A percentile compares a stretch with the other conserved stretches of the same genome.
These are phyloP conservation scores for Trissoscelio sp. DNA, from an alignment of 2,888 invertebrate species.

Conservation along the genomic window DNA sequence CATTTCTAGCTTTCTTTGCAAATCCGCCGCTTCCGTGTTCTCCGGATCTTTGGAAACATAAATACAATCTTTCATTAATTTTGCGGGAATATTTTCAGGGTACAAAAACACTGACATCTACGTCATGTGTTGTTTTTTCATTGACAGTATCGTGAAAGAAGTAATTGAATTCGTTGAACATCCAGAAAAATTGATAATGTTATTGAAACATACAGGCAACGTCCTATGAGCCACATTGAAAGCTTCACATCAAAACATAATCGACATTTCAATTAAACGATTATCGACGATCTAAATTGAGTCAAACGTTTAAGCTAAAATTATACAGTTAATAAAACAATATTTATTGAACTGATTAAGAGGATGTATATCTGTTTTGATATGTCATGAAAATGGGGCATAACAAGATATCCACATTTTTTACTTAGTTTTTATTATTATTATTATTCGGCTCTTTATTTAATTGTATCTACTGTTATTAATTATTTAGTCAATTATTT, in stretches of 20 bases:
- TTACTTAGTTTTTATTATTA: neutral
- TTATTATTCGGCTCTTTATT: no score
- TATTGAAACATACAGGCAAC: slow-evolving; percentile 56
- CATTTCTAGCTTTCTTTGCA: slow-evolving; percentile 95
- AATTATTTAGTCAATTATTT: no score
- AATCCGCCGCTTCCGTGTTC: slow-evolving; percentile 93
- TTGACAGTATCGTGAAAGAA: slow-evolving; percentile 22
- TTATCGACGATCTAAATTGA: slow-evolving; percentile 17
- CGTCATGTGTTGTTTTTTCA: slow-evolving; percentile 43
- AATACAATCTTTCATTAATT: slow-evolving; percentile 44
- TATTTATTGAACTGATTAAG: slow-evolving; percentile 1
- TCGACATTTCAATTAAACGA: slow-evolving; percentile 45
- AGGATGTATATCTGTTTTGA: neutral
- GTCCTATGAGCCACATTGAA: slow-evolving; percentile 59
- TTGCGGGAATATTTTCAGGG: neutral
- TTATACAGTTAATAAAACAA: neutral
- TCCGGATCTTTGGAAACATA: slow-evolving; percentile 89
- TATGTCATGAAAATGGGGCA: neutral
- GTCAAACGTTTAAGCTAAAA: neutral
- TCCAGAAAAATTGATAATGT: slow-evolving; percentile 27
- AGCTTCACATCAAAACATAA: slow-evolving; percentile 60
- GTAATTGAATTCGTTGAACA: slow-evolving; percentile 40
- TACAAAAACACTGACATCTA: slow-evolving; percentile 40
- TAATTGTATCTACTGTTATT: no score
- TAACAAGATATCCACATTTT: slow-evolving; percentile 29